Percentiles rank a stretch among this genome's conserved stretches.
Evolutionary conservation across 2,888 invertebrate genomes (phyloP).

Genomic region (Sinodicranocentrus sp.): DNA sequence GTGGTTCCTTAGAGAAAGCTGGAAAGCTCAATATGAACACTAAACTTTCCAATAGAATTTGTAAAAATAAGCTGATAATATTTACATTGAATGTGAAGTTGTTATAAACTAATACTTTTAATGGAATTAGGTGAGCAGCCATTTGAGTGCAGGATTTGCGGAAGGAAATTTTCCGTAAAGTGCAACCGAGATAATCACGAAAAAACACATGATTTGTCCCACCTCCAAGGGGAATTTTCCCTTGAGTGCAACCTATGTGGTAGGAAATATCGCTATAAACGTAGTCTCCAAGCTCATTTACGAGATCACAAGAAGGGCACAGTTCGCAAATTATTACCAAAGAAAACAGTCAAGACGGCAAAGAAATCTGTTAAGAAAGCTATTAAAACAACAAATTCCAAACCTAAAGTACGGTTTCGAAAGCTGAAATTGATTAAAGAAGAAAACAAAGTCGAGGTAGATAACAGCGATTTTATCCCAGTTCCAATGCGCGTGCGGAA

Average conservation of each 20-base stretch:
- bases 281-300: conserved; percentile 35
- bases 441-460: too few relatives aligned
- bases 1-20: too few relatives aligned
- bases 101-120: neutral
- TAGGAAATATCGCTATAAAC: conserved; percentile 29
- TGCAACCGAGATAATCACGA: conserved; percentile 9
- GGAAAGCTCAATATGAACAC: too few relatives aligned
- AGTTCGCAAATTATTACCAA: conserved; percentile 15
- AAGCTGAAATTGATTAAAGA: too few relatives aligned
- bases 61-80: too few relatives aligned
- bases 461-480: too few relatives aligned
- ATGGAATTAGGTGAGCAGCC: conserved; percentile 36
- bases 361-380: neutral
- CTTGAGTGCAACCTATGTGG: conserved; percentile 46
- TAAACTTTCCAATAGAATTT: too few relatives aligned
- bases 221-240: neutral
- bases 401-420: neutral
- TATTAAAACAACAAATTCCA: neutral
- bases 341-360: conserved; percentile 16
- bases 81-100: too few relatives aligned
- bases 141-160: conserved; percentile 7
- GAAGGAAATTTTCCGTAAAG: neutral
- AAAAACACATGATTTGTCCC: conserved; percentile 11
- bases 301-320: conserved; percentile 19
- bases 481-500: too few relatives aligned